phyloP scores from a whole-genome alignment of 1,140 invertebrate genomes.

The Dysdera silvatica region DNA sequence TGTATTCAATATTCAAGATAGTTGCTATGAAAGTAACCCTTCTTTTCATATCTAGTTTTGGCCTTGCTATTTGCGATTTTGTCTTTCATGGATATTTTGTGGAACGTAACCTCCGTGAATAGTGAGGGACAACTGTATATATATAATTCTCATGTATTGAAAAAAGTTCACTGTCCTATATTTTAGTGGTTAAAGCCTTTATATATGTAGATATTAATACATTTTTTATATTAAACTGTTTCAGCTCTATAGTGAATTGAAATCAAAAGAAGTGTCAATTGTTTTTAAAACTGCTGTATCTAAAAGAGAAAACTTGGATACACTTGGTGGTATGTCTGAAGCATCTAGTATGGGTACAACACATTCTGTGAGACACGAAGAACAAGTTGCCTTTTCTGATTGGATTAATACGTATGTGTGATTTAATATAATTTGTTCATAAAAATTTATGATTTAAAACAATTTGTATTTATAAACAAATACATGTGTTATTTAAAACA shows the following conservation, averaged over 20 bases:
- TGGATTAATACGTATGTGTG: constrained; percentile 80
- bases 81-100: too few relatives aligned
- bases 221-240: constrained; percentile 11
- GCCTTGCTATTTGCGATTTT: too few relatives aligned
- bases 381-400: constrained; percentile 95
- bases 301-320: constrained; percentile 87
- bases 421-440: not conserved
- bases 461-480: not conserved
- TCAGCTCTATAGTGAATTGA: constrained; percentile 76
- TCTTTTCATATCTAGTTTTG: too few relatives aligned
- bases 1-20: too few relatives aligned
- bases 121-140: too few relatives aligned
- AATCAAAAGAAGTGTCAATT: constrained; percentile 77
- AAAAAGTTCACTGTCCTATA: too few relatives aligned
- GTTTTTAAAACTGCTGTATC: constrained; percentile 87
- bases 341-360: constrained; percentile 89
- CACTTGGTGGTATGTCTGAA: constrained; percentile 85
- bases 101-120: too few relatives aligned
- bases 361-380: constrained; percentile 86
- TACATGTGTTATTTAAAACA: constrained; percentile 11
- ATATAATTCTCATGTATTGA: too few relatives aligned
- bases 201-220: too few relatives aligned
- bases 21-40: too few relatives aligned
- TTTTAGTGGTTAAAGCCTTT: too few relatives aligned
- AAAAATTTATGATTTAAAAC: not conserved